A percentile compares a stretch with the other conserved stretches of the same genome.
Evolutionary conservation across 2,113 vertebrate genomes (phyloP).

Genomic region (Hiodon tergisus): DNA sequence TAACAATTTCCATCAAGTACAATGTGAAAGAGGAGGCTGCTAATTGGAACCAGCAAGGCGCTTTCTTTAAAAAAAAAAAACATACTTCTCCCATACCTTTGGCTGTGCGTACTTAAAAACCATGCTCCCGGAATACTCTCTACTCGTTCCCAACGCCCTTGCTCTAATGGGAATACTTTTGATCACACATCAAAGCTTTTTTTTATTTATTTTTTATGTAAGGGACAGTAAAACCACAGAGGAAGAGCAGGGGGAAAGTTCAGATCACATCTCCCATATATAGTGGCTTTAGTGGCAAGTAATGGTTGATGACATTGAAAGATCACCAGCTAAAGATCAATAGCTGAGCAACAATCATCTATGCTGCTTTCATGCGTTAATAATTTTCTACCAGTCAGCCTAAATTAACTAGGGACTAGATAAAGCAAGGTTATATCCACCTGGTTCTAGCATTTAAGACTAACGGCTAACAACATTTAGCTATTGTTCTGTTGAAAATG

Average conservation of each 20-base stretch:
- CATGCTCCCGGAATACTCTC: slow-evolving; percentile 19
- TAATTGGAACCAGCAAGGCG: slow-evolving; percentile 62
- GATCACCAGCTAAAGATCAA: background rate
- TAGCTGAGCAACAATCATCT: background rate
- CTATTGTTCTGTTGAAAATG: too few relatives aligned
- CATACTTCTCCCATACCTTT: background rate
- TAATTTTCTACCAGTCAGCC: too few relatives aligned
- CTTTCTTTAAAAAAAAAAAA: slow-evolving; percentile 11
- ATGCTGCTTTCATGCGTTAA: background rate
- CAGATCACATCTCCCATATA: background rate
- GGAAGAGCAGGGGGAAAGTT: background rate
- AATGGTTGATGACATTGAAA: background rate
- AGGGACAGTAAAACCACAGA: background rate
- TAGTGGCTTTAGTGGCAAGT: background rate
- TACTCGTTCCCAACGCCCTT: background rate
- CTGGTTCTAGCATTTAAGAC: too few relatives aligned
- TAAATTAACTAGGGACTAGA: too few relatives aligned
- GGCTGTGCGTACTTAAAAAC: slow-evolving; percentile 24
- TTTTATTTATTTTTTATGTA: background rate
- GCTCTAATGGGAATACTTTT: slow-evolving; percentile 6
- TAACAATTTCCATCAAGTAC: slow-evolving; percentile 60
- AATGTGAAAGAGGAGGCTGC: slow-evolving; percentile 61
- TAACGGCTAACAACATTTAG: too few relatives aligned
- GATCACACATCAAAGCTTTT: slow-evolving; percentile 12
- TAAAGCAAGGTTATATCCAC: too few relatives aligned